Evolutionary conservation across 2,888 invertebrate species (phyloP), one percentile per base, ranked within the genome.

Genomic region (Oithona nana): DNA sequence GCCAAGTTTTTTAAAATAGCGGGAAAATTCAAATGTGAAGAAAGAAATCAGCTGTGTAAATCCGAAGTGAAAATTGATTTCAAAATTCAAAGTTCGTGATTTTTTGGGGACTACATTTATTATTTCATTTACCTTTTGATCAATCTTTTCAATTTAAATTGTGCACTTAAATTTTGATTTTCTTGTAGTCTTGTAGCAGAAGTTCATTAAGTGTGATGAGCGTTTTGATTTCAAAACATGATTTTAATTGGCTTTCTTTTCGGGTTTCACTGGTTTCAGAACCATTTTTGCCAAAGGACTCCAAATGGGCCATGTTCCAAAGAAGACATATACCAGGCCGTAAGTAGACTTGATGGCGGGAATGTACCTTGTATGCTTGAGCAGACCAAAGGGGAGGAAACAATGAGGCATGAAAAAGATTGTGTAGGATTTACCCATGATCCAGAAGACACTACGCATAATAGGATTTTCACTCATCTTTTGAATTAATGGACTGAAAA

Each of bases 401-500:
- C 84, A 83, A 79, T 85, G 89, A 8, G 88, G 88, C 83, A 89
- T 86, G 68, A 84, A 86, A 8, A 86, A 76, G 52, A 84, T 79
- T 0, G 87, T 83, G 70, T 88, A 88, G 0, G 80, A 68, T 70
- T 85, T 84, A 0, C 84, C 73, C 3, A 84, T 39, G 0, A 81
- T 24, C 30, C 22, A 31, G n/a, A 54, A 54, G 2, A 54, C 26
- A 26, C 16, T 24, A 26, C 54, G 24, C 54, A 68, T 63, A 0
- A 16, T 16, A 11, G 70, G 68, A 28, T 73, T 73, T 0, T 72
- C 69, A 68, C 81, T 75, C 48, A 80, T 69, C 3, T 70, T 68
- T 11, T 76, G 70, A 56, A 81, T 75, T 0, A 29, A 28, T 29
- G 64, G 65, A 63, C 62, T 66, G n/a, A n/a, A n/a, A n/a, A n/a